phyloP scores from a whole-genome alignment of 2,113 vertebrate genomes.

The Phoxinus phoxinus region DNA sequence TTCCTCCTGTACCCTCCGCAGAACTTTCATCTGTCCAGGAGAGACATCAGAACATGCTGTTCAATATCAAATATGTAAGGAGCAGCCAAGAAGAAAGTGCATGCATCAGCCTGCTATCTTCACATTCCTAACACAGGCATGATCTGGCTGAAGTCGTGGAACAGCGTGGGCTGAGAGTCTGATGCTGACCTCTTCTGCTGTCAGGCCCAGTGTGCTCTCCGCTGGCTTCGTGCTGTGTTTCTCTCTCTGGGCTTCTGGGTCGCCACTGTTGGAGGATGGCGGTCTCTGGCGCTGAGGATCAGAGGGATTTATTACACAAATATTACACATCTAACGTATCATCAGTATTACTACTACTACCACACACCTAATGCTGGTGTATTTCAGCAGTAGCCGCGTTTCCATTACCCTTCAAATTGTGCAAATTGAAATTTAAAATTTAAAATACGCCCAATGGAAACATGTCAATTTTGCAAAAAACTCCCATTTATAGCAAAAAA shows the following conservation, averaged over 20 bases:
- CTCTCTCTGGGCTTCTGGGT: slow-evolving; percentile 78
- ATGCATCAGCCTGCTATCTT: background rate
- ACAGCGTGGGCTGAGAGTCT: background rate
- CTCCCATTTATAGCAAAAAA: too few species aligned
- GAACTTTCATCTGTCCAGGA: slow-evolving; percentile 83
- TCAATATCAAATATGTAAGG: slow-evolving; percentile 2
- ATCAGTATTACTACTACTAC: background rate
- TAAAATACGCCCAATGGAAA: too few species aligned
- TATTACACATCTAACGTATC: background rate
- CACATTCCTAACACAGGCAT: background rate
- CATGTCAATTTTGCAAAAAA: too few species aligned
- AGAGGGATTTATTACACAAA: slow-evolving; percentile 2
- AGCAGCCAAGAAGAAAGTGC: background rate
- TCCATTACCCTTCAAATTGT: too few species aligned
- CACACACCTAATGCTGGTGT: too few species aligned
- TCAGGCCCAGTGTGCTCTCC: slow-evolving; percentile 83
- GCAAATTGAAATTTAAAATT: too few species aligned
- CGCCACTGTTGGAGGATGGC: slow-evolving; percentile 79
- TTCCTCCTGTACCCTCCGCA: slow-evolving; percentile 90
- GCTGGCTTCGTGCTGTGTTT: slow-evolving; percentile 72
- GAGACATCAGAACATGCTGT: background rate
- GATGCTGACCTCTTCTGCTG: slow-evolving; percentile 85
- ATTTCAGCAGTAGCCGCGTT: rapidly evolving
- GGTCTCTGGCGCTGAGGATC: slow-evolving; percentile 77
- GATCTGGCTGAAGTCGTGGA: background rate